Percentiles rank a stretch among this genome's conserved stretches.
Evolutionary conservation across 2,797 vertebrate species (phyloP).

Genomic region (Oreochromis mossambicus): DNA sequence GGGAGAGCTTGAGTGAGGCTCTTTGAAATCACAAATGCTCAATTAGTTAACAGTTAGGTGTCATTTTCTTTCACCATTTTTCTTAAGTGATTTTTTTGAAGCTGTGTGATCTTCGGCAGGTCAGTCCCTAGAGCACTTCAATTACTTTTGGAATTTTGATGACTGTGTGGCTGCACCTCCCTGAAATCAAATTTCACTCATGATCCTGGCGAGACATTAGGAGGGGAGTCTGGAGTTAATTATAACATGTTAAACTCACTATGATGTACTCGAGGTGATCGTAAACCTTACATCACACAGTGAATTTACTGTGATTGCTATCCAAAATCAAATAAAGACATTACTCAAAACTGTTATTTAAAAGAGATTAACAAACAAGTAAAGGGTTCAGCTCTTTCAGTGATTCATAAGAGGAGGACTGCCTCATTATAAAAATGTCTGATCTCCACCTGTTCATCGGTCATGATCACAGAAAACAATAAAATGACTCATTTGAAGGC

Average conservation of each 20-base stretch:
- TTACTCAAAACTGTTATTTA: not conserved
- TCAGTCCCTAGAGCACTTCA: slow-evolving; percentile 18
- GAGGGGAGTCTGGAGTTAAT: slow-evolving; percentile 16
- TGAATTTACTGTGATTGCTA: slow-evolving; percentile 2
- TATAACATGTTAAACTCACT: slow-evolving; percentile 3
- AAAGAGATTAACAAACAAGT: not conserved
- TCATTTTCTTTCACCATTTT: slow-evolving; percentile 25
- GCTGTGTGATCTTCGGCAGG: slow-evolving; percentile 21
- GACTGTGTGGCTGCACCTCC: slow-evolving; percentile 13
- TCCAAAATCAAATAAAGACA: slow-evolving; percentile 8
- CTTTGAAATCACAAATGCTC: slow-evolving; percentile 61
- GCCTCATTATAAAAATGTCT: not conserved
- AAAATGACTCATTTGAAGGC: not conserved
- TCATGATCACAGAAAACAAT: not conserved
- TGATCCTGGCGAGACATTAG: not conserved
- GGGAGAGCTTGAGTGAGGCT: not conserved
- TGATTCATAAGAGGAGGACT: not conserved
- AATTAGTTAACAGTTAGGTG: slow-evolving; percentile 67
- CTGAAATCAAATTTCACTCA: slow-evolving; percentile 2
- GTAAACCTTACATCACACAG: slow-evolving; percentile 6
- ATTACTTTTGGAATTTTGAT: slow-evolving; percentile 39
- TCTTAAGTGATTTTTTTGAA: slow-evolving; percentile 11
- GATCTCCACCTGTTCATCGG: not conserved
- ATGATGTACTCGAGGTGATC: slow-evolving; percentile 28
- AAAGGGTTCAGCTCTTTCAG: not conserved